These are phyloP conservation scores for Gallinago stenura DNA, from an alignment of 2,797 vertebrate genomes.

Conservation along the genomic window DNA sequence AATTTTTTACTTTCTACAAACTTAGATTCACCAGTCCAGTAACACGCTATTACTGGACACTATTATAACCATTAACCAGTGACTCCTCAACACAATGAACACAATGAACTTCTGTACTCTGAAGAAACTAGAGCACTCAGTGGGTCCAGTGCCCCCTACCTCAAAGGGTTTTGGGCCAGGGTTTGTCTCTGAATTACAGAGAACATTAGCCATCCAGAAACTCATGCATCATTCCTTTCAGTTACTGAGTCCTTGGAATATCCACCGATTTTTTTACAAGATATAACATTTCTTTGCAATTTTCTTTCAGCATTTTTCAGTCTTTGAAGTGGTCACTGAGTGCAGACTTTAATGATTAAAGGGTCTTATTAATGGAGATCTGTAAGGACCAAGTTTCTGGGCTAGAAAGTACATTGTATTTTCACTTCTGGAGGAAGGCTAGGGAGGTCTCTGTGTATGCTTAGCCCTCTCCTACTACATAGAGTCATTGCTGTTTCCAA, in stretches of 20 bases:
- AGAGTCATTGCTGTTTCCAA: neutral
- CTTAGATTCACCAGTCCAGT: neutral
- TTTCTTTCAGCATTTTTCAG: neutral
- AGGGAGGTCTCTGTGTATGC: neutral
- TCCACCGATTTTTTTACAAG: neutral
- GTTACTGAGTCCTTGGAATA: neutral
- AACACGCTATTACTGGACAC: neutral
- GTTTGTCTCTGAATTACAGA: neutral
- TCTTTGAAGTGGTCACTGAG: neutral
- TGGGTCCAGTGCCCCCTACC: neutral
- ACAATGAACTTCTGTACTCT: constrained; percentile 10
- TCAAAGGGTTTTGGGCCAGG: neutral
- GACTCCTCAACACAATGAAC: neutral
- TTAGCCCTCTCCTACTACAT: neutral
- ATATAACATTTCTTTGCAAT: neutral
- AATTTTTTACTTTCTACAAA: neutral
- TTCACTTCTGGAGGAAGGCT: neutral
- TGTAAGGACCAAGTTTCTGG: neutral
- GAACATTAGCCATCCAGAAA: constrained; percentile 1
- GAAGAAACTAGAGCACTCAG: neutral
- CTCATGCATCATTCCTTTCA: neutral
- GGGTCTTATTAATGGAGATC: neutral
- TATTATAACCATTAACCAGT: constrained; percentile 25
- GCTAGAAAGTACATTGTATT: neutral
- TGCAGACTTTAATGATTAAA: neutral